Base-by-base conservation (phyloP, 2,888 invertebrate genomes). In the Ormia ochracea region DNA sequence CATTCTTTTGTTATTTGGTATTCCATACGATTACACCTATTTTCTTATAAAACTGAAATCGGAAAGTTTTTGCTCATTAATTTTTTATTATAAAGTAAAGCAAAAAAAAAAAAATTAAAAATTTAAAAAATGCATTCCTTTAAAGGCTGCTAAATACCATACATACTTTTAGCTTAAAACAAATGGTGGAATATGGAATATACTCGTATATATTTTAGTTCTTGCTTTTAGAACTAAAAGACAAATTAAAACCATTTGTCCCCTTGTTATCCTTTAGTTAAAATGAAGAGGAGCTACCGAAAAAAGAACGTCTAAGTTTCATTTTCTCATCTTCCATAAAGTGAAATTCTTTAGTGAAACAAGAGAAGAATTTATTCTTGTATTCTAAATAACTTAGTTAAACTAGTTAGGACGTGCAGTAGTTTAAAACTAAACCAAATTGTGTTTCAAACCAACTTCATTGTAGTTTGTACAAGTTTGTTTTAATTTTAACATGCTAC, bases 161-260 rank as follows among this genome's bases (percentile, higher is more conserved):
- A 6, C 43, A 21, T 50, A 50, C 21, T 14, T 50, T 58, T 38
- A 41, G 19, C 54, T 52, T 23, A 7, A 73, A 73, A 63, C 33
- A 63, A 63, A 70, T 72, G 31, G 17, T 56, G 65, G 28, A 21
- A 58, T 41, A 65, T 10, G 38, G 28, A 54, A 33, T 12, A 41
- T 41, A 17, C 23, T 38, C n/a, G 31, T 41, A 19, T 14, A 23
- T 12, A 17, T 52, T 31, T 54, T 59, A 59, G 43, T 58, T 63
- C 48, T 63, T 78, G 56, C 56, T 21, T 58, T 58, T 58, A 23
- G 31, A 66, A 70, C 61, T 72, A 28, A 59, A 76, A 66, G 48
- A 80, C 41, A 76, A 76, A 76, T 76, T 66, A 79, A 61, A 80
- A 76, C 48, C 72, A 75, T 75, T 80, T 76, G 66, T 56, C 41